Conservation (phyloP, 2,797 vertebrate species). For the Onychomys arenicola region DNA sequence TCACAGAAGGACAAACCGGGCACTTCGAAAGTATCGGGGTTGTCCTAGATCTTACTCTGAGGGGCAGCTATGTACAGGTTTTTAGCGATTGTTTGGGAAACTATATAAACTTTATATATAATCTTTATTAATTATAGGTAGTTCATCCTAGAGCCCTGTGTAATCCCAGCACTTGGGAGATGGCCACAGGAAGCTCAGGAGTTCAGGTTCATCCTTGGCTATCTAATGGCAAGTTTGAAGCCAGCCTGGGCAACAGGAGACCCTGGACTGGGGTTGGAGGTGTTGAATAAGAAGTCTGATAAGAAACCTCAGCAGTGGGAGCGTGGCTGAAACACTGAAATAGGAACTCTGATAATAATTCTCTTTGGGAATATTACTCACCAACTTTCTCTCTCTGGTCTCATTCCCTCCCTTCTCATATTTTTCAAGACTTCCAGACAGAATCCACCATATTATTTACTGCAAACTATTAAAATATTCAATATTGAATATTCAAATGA, state of each 20-base stretch:
- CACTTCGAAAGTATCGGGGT: neutral
- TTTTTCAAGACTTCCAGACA: slow-evolving; percentile 31
- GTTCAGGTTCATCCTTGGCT: neutral
- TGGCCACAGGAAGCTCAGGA: neutral
- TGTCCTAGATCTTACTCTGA: neutral
- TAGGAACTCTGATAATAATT: neutral
- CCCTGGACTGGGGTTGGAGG: too few species aligned
- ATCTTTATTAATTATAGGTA: neutral
- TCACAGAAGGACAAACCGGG: neutral
- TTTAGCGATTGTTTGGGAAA: neutral
- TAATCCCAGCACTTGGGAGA: neutral
- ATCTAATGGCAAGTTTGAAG: neutral
- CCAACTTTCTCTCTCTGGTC: neutral
- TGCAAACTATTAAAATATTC: slow-evolving; percentile 22
- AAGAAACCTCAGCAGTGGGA: neutral
- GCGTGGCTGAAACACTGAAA: neutral
- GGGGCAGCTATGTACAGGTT: neutral
- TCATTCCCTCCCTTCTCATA: neutral
- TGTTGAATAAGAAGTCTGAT: neutral
- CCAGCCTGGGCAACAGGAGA: neutral
- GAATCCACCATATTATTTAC: slow-evolving; percentile 5
- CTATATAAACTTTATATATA: neutral
- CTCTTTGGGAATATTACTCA: neutral
- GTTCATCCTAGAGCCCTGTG: neutral
- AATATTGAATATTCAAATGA: neutral